Conservation (phyloP, 2,113 vertebrate species). For the Papio anubis region DNA sequence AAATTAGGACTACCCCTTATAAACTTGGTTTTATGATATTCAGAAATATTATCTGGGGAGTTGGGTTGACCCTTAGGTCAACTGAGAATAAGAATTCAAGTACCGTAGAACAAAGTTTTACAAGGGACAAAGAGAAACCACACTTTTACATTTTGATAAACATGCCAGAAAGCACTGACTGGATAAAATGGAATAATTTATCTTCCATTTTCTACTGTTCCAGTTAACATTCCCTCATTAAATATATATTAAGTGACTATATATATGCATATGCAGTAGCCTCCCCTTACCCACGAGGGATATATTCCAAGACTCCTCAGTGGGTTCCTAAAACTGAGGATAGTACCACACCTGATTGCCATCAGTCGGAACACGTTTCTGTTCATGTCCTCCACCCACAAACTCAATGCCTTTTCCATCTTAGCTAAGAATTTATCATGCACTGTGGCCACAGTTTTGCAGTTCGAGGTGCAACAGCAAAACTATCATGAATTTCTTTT, state of each 20-base stretch:
- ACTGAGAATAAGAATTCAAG: neutral
- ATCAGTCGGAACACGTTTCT: neutral
- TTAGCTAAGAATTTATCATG: neutral
- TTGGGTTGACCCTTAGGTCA: neutral
- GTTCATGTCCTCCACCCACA: neutral
- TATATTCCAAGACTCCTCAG: neutral
- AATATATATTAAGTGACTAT: neutral
- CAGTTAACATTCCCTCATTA: neutral
- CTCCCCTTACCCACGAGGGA: neutral
- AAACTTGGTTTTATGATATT: neutral
- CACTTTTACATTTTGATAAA: conserved; percentile 28
- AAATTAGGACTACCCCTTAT: neutral
- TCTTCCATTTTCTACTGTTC: neutral
- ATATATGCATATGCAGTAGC: neutral
- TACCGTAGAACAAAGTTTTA: conserved; percentile 23
- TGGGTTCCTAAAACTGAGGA: neutral
- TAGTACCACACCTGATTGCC: neutral
- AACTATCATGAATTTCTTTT: neutral
- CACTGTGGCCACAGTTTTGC: neutral
- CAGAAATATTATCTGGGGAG: neutral
- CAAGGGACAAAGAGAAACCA: conserved; percentile 36
- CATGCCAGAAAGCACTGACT: neutral
- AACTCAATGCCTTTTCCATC: neutral
- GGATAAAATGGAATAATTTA: neutral
- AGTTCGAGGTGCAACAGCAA: neutral